Evolutionary conservation across 2,888 invertebrate genomes (phyloP).

Genomic region (Argyra leucocephala): DNA sequence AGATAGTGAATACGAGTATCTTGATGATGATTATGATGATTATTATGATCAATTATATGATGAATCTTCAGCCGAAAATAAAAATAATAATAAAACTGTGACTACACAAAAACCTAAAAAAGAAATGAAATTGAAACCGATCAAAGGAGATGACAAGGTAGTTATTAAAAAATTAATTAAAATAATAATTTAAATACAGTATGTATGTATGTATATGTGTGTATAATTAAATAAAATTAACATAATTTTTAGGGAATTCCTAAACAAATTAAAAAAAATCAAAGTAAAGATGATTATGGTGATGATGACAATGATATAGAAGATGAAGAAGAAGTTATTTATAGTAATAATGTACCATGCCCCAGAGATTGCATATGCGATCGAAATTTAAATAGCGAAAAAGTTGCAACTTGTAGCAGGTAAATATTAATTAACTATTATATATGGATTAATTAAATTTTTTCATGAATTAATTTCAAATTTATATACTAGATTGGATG

Average conservation of each 20-base stretch:
- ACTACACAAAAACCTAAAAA: slow-evolving; percentile 26
- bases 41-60: slow-evolving; percentile 32
- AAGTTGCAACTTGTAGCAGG: slow-evolving; percentile 58
- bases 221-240: neutral
- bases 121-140: slow-evolving; percentile 27
- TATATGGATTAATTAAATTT: neutral
- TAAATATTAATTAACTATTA: slow-evolving; percentile 19
- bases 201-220: neutral
- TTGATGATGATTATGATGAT: slow-evolving; percentile 33
- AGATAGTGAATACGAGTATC: slow-evolving; percentile 22
- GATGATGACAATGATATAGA: slow-evolving; percentile 32
- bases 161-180: neutral
- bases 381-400: slow-evolving; percentile 50
- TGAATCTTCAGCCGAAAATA: slow-evolving; percentile 25
- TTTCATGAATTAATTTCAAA: neutral
- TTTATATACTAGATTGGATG: slow-evolving; percentile 45
- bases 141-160: slow-evolving; percentile 31
- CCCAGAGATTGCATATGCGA: slow-evolving; percentile 56
- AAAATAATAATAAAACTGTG: slow-evolving; percentile 23
- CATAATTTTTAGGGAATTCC: slow-evolving; percentile 24
- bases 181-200: neutral
- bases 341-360: slow-evolving; percentile 46
- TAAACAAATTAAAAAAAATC: slow-evolving; percentile 27
- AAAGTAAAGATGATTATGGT: slow-evolving; percentile 32
- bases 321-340: slow-evolving; percentile 37